Evolutionary conservation across 2,797 vertebrate species (phyloP), one percentile per base, ranked within the genome.

Genomic region (Coregonus suidteri): DNA sequence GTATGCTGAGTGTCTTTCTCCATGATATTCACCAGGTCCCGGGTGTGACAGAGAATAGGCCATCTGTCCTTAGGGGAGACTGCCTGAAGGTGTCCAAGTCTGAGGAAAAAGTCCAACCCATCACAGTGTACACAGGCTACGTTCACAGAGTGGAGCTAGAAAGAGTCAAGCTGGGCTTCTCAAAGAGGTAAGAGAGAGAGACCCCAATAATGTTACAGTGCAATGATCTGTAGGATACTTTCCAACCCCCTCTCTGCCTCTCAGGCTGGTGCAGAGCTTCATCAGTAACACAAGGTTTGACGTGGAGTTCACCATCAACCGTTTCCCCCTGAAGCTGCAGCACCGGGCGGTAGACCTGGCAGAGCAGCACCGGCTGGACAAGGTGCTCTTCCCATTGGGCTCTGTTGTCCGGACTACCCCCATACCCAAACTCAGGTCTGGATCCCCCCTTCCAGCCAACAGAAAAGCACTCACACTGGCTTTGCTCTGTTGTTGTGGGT

Each of bases 231-330:
- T 11, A 47, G 41, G 41, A 47, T 47, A 47, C 41, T 47, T 47
- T 13, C 41, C 41, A 47, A 47, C 53, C 6, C 2, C 65, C 18
- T 77, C 6, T 79, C 53, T 5, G 9, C 79, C 18, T 78, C 72
- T 71, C 82, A 99, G 98, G 77, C 91, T 99, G 83, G 47, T 91
- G 85, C 77, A 84, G 67, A 85, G 6, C 6, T 97, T 97, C 81
- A 82, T 95, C 79, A 67, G 84, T 16, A 94, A 96, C 5, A 89
- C 96, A 93, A 95, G 84, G 85, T 98, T 98, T 13, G 85, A 97
- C 0, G 96, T 99, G 87, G 96, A 95, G 83, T 99, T 99, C 81
- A 97, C 95, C n/a, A 88, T 97, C 90, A 97, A 85, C 89, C 95
- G 96, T 51, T 93, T 94, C 84, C 93, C 95, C 0, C 78, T 98